phyloP scores from a whole-genome alignment of 2,113 vertebrate species.

The Australoheros scitulus region DNA sequence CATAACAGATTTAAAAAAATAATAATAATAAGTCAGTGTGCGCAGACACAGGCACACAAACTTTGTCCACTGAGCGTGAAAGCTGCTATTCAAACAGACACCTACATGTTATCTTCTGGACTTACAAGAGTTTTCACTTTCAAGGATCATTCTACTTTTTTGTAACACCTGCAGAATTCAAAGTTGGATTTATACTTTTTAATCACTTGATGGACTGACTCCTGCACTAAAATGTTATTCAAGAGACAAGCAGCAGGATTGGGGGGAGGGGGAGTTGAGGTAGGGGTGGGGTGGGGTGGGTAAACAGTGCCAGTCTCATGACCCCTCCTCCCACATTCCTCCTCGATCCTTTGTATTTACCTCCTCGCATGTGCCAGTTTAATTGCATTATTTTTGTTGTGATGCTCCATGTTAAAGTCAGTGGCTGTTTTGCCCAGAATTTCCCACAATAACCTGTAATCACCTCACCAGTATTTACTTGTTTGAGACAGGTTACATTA shows the following conservation, averaged over 20 bases:
- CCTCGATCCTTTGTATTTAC: constrained; percentile 2
- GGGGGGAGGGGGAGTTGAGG: not conserved
- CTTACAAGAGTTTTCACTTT: not conserved
- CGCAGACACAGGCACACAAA: constrained; percentile 33
- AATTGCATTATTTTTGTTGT: not conserved
- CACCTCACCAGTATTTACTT: not conserved
- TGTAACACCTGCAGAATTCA: not conserved
- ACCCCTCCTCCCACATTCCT: constrained; percentile 68
- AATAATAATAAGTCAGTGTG: not conserved
- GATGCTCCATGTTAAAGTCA: not conserved
- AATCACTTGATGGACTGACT: not conserved
- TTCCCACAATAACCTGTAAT: not conserved
- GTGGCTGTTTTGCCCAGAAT: not conserved
- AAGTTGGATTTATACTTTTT: not conserved
- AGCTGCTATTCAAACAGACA: constrained; percentile 55
- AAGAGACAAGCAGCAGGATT: not conserved
- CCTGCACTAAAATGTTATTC: constrained; percentile 18
- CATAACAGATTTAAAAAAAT: not conserved
- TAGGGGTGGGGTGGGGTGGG: constrained; percentile 10
- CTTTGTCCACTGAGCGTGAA: constrained; percentile 38
- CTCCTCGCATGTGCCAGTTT: not conserved
- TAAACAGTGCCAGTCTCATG: constrained; percentile 63
- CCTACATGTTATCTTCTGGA: constrained; percentile 34
- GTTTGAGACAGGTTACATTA: not conserved
- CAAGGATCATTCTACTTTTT: constrained; percentile 7